Evolutionary conservation across 2,113 vertebrate species (phyloP), one percentile per base, ranked within the genome.

Genomic region (Bambusicola thoracicus): DNA sequence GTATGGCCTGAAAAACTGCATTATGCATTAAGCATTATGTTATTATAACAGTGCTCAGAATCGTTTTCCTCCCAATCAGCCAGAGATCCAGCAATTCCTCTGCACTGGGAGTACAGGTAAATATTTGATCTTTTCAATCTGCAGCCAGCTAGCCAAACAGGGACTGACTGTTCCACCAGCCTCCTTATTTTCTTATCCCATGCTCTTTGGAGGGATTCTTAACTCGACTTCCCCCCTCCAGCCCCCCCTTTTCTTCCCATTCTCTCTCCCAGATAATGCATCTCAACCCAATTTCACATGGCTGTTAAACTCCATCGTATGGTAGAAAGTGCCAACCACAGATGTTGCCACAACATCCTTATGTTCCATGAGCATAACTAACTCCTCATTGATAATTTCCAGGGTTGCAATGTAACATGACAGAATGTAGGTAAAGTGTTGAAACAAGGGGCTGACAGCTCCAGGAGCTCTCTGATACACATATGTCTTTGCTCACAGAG

Each of bases 71-170:
- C 90, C 93, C 76, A 94, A 65, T 90, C 92, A 94, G 49, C 56
- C 87, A 92, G 91, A 92, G 73, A 95, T 85, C 87, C 80, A 79
- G 73, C 55, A 90, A 75, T 78, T 85, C 81, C 73, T 80, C 85
- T 84, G 93, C 34, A 32, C 73, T 90, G 88, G 90, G 85, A 91
- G 58, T 73, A 86, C 90, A 53, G 44, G 91, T 78, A 96, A 97
- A 94, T 96, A 96, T 95, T 96, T 97, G 95, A 86, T 88, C 85
- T 94, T 89, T 58, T 84, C 87, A 91, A n/a, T 81, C 92, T 75
- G 53, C 76, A 86, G 56, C 44, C 95, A 92, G 80, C 15, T 89
- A 93, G 81, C 83, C 69, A 88, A 92, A 95, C 85, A 92, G 76
- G 91, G 93, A 91, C 85, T 94, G 73, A 83, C 73, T 88, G 66